Evolutionary conservation across 2,797 vertebrate species (phyloP), one percentile per base, ranked within the genome.

Genomic region (Florisuga fusca): DNA sequence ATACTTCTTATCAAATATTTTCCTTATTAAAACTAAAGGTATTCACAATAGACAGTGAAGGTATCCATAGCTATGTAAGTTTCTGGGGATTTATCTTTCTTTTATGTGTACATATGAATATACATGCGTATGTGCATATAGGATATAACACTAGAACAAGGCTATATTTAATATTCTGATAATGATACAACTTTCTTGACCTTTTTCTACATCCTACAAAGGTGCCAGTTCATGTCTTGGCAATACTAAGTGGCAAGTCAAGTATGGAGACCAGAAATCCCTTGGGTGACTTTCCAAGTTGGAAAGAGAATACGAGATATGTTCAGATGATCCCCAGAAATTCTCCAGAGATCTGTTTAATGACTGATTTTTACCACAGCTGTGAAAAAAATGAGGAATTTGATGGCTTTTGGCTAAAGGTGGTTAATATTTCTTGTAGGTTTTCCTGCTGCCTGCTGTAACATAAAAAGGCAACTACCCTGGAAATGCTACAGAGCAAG

Each of bases 401-500:
- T 61, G 23, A 53, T 58, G 16, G 20, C 13, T 87, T 91, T 93
- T 89, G 43, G 20, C 33, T 84, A 81, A 90, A 36, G 17, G 10
- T 17, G 41, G 29, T 74, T 38, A n/a, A 80, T 61, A 36, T 16
- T 77, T 87, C 33, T 59, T 59, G 13, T 46, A 76, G 63, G 12
- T 87, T 17, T 84, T 76, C 38, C 25, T 83, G 45, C 57, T 91
- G n/a, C 34, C 31, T 77, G 12, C 51, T 75, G 4, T 55, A 87
- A 48, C 7, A 0, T 21, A 25, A 76, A 85, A 79, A 94, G 46
- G 48, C 73, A 66, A 50, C 15, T 87, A 23, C 57, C 88, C 67
- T 94, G 78, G 88, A 96, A 90, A 78, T 86, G 25, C 26, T 88
- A 78, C 18, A 85, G 55, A 73, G 67, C 54, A 80, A 51, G 63